phyloP scores from a whole-genome alignment of 2,888 invertebrate species.

The Drosophila anomelani region DNA sequence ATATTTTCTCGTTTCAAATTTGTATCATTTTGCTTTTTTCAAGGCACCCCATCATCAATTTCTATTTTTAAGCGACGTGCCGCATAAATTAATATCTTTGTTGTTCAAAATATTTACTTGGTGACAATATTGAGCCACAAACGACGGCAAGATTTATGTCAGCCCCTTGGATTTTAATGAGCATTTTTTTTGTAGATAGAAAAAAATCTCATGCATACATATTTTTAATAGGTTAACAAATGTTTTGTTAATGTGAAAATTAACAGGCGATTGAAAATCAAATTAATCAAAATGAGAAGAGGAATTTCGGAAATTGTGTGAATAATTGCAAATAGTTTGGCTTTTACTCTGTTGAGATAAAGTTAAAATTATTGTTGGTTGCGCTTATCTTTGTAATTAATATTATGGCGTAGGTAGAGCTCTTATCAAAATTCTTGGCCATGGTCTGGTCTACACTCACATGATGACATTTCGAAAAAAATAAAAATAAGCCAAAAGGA shows the following conservation, averaged over 20 bases:
- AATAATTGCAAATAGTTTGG: neutral
- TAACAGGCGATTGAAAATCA: conserved; percentile 6
- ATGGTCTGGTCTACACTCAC: neutral
- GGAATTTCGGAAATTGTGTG: neutral
- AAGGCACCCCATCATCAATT: conserved; percentile 1
- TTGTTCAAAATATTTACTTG: conserved; percentile 18
- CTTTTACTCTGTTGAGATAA: conserved; percentile 3
- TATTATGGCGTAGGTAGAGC: neutral
- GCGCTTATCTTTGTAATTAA: conserved; percentile 1
- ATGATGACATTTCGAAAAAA: conserved; percentile 2
- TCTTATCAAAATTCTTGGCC: conserved; percentile 9
- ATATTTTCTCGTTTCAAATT: conserved; percentile 10
- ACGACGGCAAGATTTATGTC: conserved; percentile 39
- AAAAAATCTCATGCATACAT: conserved; percentile 44
- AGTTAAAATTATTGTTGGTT: neutral
- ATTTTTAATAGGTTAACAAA: conserved; percentile 56
- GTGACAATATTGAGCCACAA: conserved; percentile 45
- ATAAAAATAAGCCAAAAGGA: neutral
- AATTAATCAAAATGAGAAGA: conserved; percentile 21
- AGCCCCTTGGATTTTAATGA: conserved; percentile 49
- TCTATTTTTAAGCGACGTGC: conserved; percentile 57
- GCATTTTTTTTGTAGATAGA: conserved; percentile 55
- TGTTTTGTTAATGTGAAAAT: conserved; percentile 44
- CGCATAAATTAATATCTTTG: conserved; percentile 50
- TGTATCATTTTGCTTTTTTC: conserved; percentile 9